These are phyloP conservation scores for Octodon degus DNA, from an alignment of 2,113 vertebrate species.

Conservation along the genomic window DNA sequence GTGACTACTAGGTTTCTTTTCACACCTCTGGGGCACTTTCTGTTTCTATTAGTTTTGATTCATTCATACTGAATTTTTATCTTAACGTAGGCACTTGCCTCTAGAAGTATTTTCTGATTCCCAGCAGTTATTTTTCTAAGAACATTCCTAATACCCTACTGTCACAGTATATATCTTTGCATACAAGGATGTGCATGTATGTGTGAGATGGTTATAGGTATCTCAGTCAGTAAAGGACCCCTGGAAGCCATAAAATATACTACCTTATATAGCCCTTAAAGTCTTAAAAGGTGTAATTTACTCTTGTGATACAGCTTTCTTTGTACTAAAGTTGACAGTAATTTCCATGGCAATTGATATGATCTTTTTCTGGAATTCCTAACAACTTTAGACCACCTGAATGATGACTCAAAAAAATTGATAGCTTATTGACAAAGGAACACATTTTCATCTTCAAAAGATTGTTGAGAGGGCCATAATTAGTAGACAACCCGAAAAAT, in stretches of 20 bases:
- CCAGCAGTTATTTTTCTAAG: not conserved
- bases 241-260: not conserved
- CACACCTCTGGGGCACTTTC: not conserved
- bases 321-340: not conserved
- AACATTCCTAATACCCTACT: not conserved
- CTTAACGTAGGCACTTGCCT: not conserved
- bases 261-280: not conserved
- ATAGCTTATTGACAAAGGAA: not conserved
- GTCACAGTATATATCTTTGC: not conserved
- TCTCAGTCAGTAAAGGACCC: not conserved
- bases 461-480: not conserved
- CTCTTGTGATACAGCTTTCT: not conserved
- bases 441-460: not conserved
- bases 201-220: not conserved
- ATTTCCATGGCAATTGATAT: not conserved
- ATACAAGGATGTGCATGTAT: too few species aligned
- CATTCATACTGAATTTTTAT: not conserved
- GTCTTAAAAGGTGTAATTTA: not conserved
- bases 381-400: not conserved
- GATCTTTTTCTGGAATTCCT: not conserved
- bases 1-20: not conserved
- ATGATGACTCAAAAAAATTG: not conserved
- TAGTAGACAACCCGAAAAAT: not conserved
- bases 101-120: not conserved
- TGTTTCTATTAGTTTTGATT: not conserved